Base-by-base conservation (phyloP, 2,113 vertebrate species). In the Myotis brandtii region DNA sequence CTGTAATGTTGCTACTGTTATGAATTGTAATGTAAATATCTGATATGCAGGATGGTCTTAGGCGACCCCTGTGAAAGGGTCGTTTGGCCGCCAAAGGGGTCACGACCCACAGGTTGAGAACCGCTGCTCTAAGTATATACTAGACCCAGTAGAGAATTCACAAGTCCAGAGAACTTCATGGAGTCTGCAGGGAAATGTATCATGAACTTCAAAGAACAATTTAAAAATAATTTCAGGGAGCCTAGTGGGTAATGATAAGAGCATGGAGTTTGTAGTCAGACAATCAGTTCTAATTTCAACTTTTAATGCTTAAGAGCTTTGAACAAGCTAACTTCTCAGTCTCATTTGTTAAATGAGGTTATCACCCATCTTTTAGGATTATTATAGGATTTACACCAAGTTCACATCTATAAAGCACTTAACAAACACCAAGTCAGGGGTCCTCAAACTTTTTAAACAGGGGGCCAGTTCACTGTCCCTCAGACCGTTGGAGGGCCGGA, bases 211-310 rank as follows among this genome's bases (percentile, higher is more conserved):
- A 76, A 73, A 79, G 59, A 83, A 23, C 52, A 88, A 69, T 34
- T 70, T 40, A 64, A n/a, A 54, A 89, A 59, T 66, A 62, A 91
- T 54, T 92, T 81, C 50, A 52, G 86, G 64, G 85, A 86, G 73
- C 32, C 48, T 37, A 30, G 23, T 37, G 25, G 30, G 48, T 56
- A 48, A 46, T 34, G 23, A 9, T 34, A 73, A 91, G 27, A 73
- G 3, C 50, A 75, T 34, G 54, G 40, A 34, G 0, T 87, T n/a
- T 84, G 6, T 16, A 67, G 66, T 88, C 37, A 59, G 59, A 75
- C n/a, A 70, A 37, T n/a, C 30, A 92, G 27, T 84, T 92, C 82
- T 91, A 56, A 37, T 32, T 20, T 72, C 34, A 79, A 27, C 62
- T 75, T 90, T 90, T 88, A 73, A 92, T 50, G 46, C 59, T 64